These are phyloP conservation scores for Prionace glauca DNA, from an alignment of 2,797 vertebrate genomes.

Conservation along the genomic window DNA sequence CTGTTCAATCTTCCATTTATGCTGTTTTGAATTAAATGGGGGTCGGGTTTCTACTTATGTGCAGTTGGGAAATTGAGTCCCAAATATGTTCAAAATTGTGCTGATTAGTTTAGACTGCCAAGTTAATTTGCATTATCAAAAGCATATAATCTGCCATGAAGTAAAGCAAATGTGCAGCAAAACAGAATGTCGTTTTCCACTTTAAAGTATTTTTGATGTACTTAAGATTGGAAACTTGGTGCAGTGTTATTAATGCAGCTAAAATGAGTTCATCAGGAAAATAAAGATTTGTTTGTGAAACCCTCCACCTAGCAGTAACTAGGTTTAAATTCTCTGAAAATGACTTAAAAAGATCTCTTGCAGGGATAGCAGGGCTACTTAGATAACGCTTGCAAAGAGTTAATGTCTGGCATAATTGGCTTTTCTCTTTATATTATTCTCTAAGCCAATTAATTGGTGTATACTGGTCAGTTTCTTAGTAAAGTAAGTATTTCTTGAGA, in stretches of 20 bases:
- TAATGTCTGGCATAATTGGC: not conserved
- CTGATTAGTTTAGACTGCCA: not conserved
- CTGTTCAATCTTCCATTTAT: not conserved
- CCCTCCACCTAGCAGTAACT: not conserved
- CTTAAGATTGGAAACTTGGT: not conserved
- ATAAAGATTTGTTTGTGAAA: not conserved
- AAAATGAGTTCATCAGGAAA: not conserved
- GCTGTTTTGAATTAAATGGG: not conserved
- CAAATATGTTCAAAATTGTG: not conserved
- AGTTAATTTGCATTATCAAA: not conserved
- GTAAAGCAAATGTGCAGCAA: not conserved
- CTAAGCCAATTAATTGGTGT: not conserved
- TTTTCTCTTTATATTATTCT: not conserved
- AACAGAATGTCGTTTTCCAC: not conserved
- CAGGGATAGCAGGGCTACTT: not conserved
- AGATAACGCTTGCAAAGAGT: not conserved
- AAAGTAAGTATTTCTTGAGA: not conserved
- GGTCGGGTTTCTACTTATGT: not conserved
- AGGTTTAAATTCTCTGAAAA: not conserved
- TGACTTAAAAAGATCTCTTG: too few relatives aligned
- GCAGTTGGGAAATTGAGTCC: not conserved
- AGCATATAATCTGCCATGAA: not conserved
- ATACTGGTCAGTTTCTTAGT: not conserved
- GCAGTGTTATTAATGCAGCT: not conserved
- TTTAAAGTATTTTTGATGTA: not conserved